These are phyloP conservation scores for Fissipunctia ypsillon DNA, from an alignment of 2,888 invertebrate genomes.

Conservation along the genomic window DNA sequence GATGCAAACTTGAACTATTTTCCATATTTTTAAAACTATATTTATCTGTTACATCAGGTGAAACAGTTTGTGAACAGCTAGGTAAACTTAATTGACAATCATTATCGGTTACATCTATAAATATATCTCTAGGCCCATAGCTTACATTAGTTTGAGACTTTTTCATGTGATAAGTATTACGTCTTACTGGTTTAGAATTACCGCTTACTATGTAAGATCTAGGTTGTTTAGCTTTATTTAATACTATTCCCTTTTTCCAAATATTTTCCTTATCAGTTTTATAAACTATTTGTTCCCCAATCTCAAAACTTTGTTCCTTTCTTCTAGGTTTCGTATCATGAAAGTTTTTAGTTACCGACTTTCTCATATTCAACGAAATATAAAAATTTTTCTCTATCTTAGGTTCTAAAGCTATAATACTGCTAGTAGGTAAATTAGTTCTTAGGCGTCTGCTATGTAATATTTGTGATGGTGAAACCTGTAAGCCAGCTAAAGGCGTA, in stretches of 20 bases:
- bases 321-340: not conserved
- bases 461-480: slow-evolving; percentile 6
- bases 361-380: slow-evolving; percentile 1
- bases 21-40: not conserved
- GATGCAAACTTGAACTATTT: not conserved
- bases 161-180: not conserved
- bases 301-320: slow-evolving; percentile 6
- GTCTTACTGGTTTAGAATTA: no score
- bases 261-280: not conserved
- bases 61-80: slow-evolving; percentile 1
- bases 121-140: not conserved
- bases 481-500: slow-evolving; percentile 8
- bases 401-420: slow-evolving; percentile 1
- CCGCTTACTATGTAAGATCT: no score
- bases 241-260: not conserved
- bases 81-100: not conserved
- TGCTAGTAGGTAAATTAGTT: slow-evolving; percentile 6
- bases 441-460: not conserved
- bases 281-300: not conserved
- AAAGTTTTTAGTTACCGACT: not conserved
- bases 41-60: not conserved
- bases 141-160: slow-evolving; percentile 1
- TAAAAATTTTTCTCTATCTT: not conserved
- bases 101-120: not conserved
- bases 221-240: not conserved